Conservation (phyloP, 2,888 invertebrate species). For the Galerucella calmariensis region DNA sequence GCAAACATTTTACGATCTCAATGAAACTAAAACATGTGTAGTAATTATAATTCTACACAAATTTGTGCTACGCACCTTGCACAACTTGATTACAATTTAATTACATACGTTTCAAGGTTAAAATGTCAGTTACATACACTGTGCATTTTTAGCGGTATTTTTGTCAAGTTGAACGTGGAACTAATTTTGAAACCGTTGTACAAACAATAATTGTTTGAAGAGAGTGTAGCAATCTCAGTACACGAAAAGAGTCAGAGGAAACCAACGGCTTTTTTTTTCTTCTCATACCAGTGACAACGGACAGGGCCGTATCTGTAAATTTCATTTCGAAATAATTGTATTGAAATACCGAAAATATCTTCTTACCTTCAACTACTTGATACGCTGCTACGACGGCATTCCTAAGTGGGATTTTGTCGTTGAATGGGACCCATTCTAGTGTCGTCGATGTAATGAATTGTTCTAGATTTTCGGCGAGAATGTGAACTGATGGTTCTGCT, state of each 20-base stretch:
- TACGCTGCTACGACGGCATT: slow-evolving; percentile 76
- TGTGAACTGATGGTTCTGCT: slow-evolving; percentile 57
- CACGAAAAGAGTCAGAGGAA: not conserved
- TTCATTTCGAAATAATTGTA: too few species aligned
- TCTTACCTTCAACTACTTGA: slow-evolving; percentile 54
- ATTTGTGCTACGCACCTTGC: slow-evolving; percentile 14
- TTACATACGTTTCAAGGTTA: slow-evolving; percentile 22
- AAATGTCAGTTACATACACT: not conserved
- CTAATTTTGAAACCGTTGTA: slow-evolving; percentile 18
- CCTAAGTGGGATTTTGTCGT: slow-evolving; percentile 65
- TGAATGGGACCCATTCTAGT: slow-evolving; percentile 76
- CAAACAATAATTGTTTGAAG: slow-evolving; percentile 4
- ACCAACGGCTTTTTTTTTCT: slow-evolving; percentile 10
- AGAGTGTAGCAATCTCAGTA: not conserved
- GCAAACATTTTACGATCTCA: too few species aligned
- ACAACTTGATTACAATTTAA: slow-evolving; percentile 23
- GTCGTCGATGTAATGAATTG: slow-evolving; percentile 85
- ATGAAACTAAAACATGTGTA: too few species aligned
- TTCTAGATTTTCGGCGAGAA: slow-evolving; percentile 64
- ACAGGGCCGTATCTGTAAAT: not conserved
- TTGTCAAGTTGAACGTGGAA: not conserved
- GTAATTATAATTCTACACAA: not conserved
- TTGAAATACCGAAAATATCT: not conserved
- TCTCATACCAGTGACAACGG: not conserved
- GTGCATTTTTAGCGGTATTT: slow-evolving; percentile 5